Conservation (phyloP, 2,888 invertebrate genomes). For the Drosophila putrida region DNA sequence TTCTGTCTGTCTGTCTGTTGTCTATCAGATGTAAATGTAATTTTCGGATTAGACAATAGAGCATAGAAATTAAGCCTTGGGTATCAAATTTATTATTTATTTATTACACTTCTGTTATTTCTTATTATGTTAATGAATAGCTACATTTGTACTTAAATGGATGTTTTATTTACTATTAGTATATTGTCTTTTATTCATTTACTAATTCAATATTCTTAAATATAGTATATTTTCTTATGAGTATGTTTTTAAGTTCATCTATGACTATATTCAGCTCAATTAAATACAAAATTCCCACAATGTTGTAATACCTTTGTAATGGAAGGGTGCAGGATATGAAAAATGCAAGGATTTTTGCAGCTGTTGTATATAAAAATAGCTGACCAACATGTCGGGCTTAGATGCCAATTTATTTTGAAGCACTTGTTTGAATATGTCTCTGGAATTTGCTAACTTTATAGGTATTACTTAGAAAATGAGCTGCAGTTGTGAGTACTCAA, state of each 20-base stretch:
- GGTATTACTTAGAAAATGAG: constrained; percentile 1
- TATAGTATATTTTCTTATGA: too few relatives aligned
- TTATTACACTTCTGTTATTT: too few relatives aligned
- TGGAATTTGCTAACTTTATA: constrained; percentile 1
- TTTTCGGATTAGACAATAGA: not conserved
- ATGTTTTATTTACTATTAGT: too few relatives aligned
- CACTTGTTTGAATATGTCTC: constrained; percentile 7
- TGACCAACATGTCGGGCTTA: constrained; percentile 2
- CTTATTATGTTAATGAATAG: too few relatives aligned
- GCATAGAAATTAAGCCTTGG: not conserved
- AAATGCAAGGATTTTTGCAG: not conserved
- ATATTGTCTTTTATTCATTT: too few relatives aligned
- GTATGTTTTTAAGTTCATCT: too few relatives aligned
- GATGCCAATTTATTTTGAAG: constrained; percentile 13
- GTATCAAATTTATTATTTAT: not conserved
- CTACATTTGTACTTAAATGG: too few relatives aligned
- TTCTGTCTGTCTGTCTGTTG: not conserved
- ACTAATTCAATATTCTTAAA: too few relatives aligned
- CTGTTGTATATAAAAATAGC: not conserved
- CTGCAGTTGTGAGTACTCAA: not conserved
- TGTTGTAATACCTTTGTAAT: too few relatives aligned
- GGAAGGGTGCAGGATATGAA: not conserved
- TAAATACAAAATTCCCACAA: not conserved
- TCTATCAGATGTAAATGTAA: not conserved
- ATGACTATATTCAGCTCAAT: too few relatives aligned